Evolutionary conservation across 1,140 invertebrate species (phyloP).

Genomic region (Dreissena polymorpha): DNA sequence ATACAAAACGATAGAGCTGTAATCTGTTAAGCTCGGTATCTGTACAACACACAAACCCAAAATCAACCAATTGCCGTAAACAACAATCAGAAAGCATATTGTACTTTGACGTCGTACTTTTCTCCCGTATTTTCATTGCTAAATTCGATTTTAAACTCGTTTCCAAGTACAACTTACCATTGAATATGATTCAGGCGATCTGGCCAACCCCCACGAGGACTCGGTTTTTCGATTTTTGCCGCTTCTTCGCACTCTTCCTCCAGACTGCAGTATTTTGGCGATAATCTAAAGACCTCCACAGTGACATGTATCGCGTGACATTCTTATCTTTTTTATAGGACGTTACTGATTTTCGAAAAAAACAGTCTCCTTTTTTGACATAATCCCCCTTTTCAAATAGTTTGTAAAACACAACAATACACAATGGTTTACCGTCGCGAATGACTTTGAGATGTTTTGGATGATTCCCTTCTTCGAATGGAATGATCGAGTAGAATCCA

Average conservation of each 20-base stretch:
- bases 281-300: conserved; percentile 4
- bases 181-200: background rate
- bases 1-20: no score
- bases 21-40: no score
- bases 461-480: background rate
- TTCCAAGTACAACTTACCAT: background rate
- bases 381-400: background rate
- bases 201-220: background rate
- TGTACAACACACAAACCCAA: no score
- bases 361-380: background rate
- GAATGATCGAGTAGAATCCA: background rate
- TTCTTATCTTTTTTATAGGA: conserved; percentile 1
- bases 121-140: background rate
- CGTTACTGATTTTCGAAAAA: background rate
- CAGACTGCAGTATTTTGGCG: conserved; percentile 12
- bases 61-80: no score
- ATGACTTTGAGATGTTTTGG: background rate
- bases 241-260: conserved; percentile 18
- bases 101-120: background rate
- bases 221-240: background rate
- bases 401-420: conserved; percentile 18
- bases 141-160: conserved; percentile 17
- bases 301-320: background rate
- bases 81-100: no score
- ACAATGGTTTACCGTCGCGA: conserved; percentile 14